Conservation (phyloP, 2,888 invertebrate genomes). For the Eristalis intricaria region DNA sequence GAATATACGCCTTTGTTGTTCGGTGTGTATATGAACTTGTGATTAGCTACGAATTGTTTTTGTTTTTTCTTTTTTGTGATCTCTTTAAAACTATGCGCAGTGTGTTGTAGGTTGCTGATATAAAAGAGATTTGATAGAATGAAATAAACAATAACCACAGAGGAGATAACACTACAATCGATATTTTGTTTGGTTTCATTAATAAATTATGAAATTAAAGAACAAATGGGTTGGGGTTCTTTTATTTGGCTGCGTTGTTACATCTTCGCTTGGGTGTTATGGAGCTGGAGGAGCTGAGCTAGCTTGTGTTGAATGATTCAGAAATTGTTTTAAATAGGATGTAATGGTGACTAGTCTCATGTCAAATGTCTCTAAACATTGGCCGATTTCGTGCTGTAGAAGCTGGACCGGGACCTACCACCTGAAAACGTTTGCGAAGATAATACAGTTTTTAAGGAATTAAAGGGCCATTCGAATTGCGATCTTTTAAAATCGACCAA, state of each 20-base stretch:
- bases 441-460: too few species aligned
- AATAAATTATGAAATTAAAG: slow-evolving; percentile 65
- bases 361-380: too few species aligned
- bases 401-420: too few species aligned
- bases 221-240: slow-evolving; percentile 19
- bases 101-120: slow-evolving; percentile 10
- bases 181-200: slow-evolving; percentile 8
- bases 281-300: too few species aligned
- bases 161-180: slow-evolving; percentile 44
- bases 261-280: too few species aligned
- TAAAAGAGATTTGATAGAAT: background rate
- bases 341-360: too few species aligned
- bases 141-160: slow-evolving; percentile 31
- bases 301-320: too few species aligned
- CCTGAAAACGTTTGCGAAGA: too few species aligned
- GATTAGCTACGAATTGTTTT: slow-evolving; percentile 29
- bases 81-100: slow-evolving; percentile 40
- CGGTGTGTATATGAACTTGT: slow-evolving; percentile 28
- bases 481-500: too few species aligned
- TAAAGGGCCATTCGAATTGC: too few species aligned
- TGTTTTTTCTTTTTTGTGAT: slow-evolving; percentile 16
- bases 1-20: slow-evolving; percentile 25
- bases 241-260: background rate
- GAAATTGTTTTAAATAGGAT: too few species aligned
- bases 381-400: too few species aligned